Evolutionary conservation across 2,113 vertebrate species (phyloP), one percentile per base, ranked within the genome.

Genomic region (Cnemophilus loriae): DNA sequence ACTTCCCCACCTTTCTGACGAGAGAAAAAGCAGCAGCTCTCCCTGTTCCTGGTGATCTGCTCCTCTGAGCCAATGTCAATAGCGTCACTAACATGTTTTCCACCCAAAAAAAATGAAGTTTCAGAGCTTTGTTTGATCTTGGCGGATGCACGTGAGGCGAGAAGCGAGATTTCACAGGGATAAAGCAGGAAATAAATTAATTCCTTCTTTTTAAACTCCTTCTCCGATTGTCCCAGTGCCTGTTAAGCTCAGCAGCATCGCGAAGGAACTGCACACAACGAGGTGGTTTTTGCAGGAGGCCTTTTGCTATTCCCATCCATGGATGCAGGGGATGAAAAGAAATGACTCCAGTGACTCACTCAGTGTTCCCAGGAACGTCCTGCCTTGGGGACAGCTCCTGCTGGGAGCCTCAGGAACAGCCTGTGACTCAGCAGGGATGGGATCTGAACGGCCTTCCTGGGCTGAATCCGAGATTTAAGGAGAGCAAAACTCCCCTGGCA

Each of bases 11-110:
- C 63, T 93, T 71, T 89, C 65, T 94, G 84, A 87, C 16, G 69
- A 69, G 11, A 87, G 65, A 57, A 85, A 92, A 87, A 89, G 89
- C 89, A 95, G 24, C 84, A 69, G 55, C 46, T 92, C 93, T 83
- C 95, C 81, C 84, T 52, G 49, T 87, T 73, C 59, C 84, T 52
- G 92, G 44, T 67, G 71, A 42, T 32, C 57, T 84, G 5, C 39
- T 68, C 89, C 57, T n/a, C 77, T 6, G 24, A 87, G 96, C 96
- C 96, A 97, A 94, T 14, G 63, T 96, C 96, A 97, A 96, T 44
- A 97, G 28, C 0, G 3, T 3, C 32, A 20, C 41, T 24, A 32
- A 44, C 5, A 41, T 53, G 5, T 70, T 96, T 94, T 92, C 68
- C 76, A 81, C 32, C 0, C 6, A 13, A 33, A 63, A 50, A 70